These are phyloP conservation scores for Rana temporaria DNA, from an alignment of 2,113 vertebrate species.

Conservation along the genomic window DNA sequence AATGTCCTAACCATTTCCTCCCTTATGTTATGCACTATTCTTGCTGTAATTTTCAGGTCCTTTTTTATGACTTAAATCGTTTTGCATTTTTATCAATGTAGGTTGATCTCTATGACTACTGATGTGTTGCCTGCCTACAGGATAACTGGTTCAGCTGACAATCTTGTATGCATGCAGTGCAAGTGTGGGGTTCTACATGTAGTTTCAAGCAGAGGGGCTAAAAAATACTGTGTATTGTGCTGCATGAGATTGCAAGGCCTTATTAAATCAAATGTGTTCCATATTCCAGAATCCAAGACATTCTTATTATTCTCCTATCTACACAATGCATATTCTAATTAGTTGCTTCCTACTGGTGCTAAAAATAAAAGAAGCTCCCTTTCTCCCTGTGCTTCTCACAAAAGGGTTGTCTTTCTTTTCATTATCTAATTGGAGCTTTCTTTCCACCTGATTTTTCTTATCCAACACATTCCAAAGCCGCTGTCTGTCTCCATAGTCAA, in stretches of 20 bases:
- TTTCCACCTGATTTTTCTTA: conserved; percentile 23
- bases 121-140: neutral
- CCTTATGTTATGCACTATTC: neutral
- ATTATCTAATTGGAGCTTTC: conserved; percentile 40
- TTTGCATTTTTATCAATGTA: neutral
- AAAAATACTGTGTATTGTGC: neutral
- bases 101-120: neutral
- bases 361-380: conserved; percentile 30
- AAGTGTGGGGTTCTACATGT: neutral
- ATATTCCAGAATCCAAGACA: neutral
- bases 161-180: neutral
- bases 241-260: neutral
- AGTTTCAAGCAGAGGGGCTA: neutral
- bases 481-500: neutral
- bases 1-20: neutral
- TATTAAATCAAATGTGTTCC: neutral
- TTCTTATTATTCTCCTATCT: conserved; percentile 10
- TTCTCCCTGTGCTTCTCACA: conserved; percentile 1
- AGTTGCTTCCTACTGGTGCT: conserved; percentile 25
- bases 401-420: conserved; percentile 34
- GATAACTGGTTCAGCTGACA: no score
- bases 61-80: conserved; percentile 7
- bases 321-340: conserved; percentile 37
- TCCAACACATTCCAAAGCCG: neutral
- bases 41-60: neutral